Percentiles rank a stretch among this genome's conserved stretches.
These are phyloP conservation scores for Latrodectus hesperus DNA, from an alignment of 2,888 invertebrate genomes.

Conservation along the genomic window DNA sequence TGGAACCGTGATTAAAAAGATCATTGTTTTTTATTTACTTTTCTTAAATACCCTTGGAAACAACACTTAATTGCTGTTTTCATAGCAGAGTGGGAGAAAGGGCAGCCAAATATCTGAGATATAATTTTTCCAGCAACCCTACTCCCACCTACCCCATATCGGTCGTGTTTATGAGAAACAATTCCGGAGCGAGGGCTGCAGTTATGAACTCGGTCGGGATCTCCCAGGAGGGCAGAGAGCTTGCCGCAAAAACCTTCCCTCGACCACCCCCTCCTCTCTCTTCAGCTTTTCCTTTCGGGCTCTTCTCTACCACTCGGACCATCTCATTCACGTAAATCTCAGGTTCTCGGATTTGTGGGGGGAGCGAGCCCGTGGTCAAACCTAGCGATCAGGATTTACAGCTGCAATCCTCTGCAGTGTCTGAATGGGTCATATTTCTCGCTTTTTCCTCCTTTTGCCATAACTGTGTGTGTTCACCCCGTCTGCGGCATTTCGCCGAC, in stretches of 20 bases:
- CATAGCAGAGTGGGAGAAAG: not conserved
- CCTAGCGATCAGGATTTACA: constrained; percentile 65
- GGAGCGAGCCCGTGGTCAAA: constrained; percentile 49
- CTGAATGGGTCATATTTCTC: constrained; percentile 66
- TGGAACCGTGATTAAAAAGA: too few relatives aligned
- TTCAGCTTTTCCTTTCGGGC: too few relatives aligned
- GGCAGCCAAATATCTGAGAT: not conserved
- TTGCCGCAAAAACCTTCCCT: constrained; percentile 3
- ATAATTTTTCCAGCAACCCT: constrained; percentile 43
- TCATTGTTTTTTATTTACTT: too few relatives aligned
- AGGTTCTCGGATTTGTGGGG: constrained; percentile 15
- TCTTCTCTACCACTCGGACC: constrained; percentile 30
- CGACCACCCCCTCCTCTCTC: not conserved
- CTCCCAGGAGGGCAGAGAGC: constrained; percentile 22
- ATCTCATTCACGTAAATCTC: constrained; percentile 67
- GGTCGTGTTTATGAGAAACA: constrained; percentile 68
- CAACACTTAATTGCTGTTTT: too few relatives aligned
- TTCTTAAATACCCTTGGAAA: too few relatives aligned
- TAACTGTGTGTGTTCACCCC: constrained; percentile 9
- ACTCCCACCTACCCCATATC: constrained; percentile 57
- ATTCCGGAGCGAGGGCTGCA: constrained; percentile 51
- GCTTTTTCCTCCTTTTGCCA: constrained; percentile 30
- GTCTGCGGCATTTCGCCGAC: not conserved
- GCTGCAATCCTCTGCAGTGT: constrained; percentile 62
- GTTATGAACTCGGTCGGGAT: constrained; percentile 63